These are phyloP conservation scores for Morpho achilles DNA, from an alignment of 2,888 invertebrate genomes.

Conservation along the genomic window DNA sequence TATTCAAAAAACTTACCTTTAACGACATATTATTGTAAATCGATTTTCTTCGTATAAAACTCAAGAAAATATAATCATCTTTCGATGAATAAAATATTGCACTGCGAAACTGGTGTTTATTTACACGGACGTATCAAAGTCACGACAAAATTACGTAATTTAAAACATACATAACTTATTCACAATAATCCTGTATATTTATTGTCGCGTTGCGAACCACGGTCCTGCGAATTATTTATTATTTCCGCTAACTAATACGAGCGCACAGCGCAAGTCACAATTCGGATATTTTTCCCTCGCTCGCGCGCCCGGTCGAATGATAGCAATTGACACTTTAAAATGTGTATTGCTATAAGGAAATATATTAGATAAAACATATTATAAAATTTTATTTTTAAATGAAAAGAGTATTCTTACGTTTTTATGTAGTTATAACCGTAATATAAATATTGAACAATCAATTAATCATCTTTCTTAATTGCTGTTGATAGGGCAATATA, in stretches of 20 bases:
- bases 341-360: constrained; percentile 2
- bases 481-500: neutral
- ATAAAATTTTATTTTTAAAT: too few species aligned
- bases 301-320: constrained; percentile 1
- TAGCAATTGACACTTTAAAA: constrained; percentile 2
- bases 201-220: constrained; percentile 22
- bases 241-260: constrained; percentile 18
- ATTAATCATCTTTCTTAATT: too few species aligned
- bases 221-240: constrained; percentile 13
- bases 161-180: constrained; percentile 14
- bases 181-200: constrained; percentile 16
- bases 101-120: constrained; percentile 17
- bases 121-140: constrained; percentile 13
- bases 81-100: constrained; percentile 13
- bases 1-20: constrained; percentile 20
- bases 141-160: constrained; percentile 22
- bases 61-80: constrained; percentile 20
- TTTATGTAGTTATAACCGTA: too few species aligned
- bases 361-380: neutral
- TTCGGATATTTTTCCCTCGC: constrained; percentile 18
- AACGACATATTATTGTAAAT: constrained; percentile 23
- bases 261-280: constrained; percentile 22
- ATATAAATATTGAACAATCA: too few species aligned
- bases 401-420: too few species aligned
- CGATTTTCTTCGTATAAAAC: constrained; percentile 13